Base-by-base conservation (phyloP, 2,888 invertebrate genomes). In the Drosophila atripex region DNA sequence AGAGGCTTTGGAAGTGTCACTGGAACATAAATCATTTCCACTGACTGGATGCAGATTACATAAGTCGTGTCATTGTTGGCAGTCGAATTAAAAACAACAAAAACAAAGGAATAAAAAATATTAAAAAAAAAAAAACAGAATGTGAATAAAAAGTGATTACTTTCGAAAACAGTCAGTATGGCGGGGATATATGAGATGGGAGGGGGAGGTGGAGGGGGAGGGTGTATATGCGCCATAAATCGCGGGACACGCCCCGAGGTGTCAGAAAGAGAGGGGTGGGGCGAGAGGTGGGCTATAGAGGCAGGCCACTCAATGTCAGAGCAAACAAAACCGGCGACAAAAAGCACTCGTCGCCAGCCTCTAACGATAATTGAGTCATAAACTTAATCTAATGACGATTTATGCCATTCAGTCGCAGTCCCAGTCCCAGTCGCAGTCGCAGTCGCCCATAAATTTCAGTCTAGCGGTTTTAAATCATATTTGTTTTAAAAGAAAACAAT, bases 371-470 rank as follows among this genome's bases (percentile, higher is more conserved):
- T 82, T 87, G 85, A 82, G 82, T 82, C 87, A 85, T 82, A 87
- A 83, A 83, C 83, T 79, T 87, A 82, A 79, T 79, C 80, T 84
- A 84, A 84, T 86, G 80, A 88, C 84, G 83, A 76, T 86, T 84
- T 84, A 86, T 88, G 80, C 79, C 82, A 84, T 76, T 87, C 74
- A 65, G 50, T 28, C 9, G 9, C n/a, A n/a, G n/a, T n/a, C n/a
- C n/a, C n/a, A n/a, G n/a, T n/a, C n/a, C n/a, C n/a, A n/a, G n/a
- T n/a, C n/a, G n/a, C n/a, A n/a, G n/a, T n/a, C n/a, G n/a, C n/a
- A n/a, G n/a, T 2, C 1, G 14, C 70, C 72, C 69, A 71, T 80
- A 86, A 80, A 86, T 80, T 61, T 43, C 39, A 60, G 68, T 63
- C 74, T 63, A 63, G 78, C 60, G 78, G 78, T 56, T 64, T 86